These are phyloP conservation scores for Argyresthia goedartella DNA, from an alignment of 2,888 invertebrate species.

Conservation along the genomic window DNA sequence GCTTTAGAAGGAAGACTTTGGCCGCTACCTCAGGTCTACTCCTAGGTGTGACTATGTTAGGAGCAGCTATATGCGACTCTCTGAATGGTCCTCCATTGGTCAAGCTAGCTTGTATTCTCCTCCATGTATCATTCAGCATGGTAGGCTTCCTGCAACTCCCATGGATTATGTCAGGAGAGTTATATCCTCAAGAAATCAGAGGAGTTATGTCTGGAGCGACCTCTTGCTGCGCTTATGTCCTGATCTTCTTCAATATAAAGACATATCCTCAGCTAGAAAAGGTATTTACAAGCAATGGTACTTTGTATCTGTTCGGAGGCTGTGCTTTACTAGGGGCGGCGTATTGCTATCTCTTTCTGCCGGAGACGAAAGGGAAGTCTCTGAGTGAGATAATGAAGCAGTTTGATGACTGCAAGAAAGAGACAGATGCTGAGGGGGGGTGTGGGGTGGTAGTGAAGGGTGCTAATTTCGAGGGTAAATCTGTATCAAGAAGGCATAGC, in stretches of 20 bases:
- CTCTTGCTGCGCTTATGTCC: conserved; percentile 76
- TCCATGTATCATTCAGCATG: conserved; percentile 81
- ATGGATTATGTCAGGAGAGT: conserved; percentile 81
- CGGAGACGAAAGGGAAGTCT: conserved; percentile 79
- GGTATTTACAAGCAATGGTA: conserved; percentile 71
- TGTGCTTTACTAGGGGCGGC: conserved; percentile 73
- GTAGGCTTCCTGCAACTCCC: conserved; percentile 80
- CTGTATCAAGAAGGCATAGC: conserved; percentile 53
- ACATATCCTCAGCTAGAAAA: conserved; percentile 75
- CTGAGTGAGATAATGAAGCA: conserved; percentile 76
- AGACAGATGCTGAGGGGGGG: conserved; percentile 43
- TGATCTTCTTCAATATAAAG: conserved; percentile 79
- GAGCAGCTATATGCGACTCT: conserved; percentile 72
- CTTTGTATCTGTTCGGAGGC: conserved; percentile 73
- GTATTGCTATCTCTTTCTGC: conserved; percentile 73
- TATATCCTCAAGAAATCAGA: conserved; percentile 77
- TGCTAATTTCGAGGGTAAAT: conserved; percentile 28
- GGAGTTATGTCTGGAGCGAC: conserved; percentile 79
- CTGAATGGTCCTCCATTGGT: conserved; percentile 62
- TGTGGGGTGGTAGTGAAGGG: conserved; percentile 23
- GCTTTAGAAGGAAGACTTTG: conserved; percentile 72
- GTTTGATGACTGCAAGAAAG: conserved; percentile 62
- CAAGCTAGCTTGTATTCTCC: conserved; percentile 72
- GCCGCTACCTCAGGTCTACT: conserved; percentile 75
- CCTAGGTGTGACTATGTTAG: conserved; percentile 75